Conservation (phyloP, 2,113 vertebrate genomes). For the Bombycilla garrulus region DNA sequence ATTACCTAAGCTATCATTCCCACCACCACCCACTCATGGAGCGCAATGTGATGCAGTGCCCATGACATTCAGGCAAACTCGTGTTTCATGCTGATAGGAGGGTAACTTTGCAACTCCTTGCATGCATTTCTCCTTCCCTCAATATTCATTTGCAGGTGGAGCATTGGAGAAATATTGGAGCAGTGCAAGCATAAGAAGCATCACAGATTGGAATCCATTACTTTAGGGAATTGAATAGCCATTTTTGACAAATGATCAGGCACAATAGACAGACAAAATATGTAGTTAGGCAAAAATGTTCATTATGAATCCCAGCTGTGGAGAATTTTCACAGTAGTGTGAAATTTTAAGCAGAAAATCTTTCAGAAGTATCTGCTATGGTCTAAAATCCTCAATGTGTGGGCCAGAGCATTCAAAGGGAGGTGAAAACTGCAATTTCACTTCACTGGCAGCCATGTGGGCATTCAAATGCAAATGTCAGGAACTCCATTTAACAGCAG, state of each 20-base stretch:
- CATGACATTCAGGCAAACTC: fast-evolving
- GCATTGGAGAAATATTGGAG: not conserved
- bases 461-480: not conserved
- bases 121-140: not conserved
- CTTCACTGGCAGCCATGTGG: fast-evolving
- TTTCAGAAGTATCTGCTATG: not conserved
- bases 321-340: not conserved
- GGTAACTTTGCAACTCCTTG: not conserved
- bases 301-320: not conserved
- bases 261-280: not conserved
- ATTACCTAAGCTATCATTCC: not conserved
- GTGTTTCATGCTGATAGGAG: fast-evolving
- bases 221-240: not conserved
- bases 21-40: fast-evolving
- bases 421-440: not conserved
- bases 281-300: not conserved
- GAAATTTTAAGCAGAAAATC: not conserved
- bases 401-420: not conserved
- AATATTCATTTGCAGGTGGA: not conserved
- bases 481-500: not conserved
- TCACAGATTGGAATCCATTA: not conserved
- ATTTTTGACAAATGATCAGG: not conserved
- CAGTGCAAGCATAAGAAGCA: not conserved
- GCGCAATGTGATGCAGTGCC: fast-evolving
- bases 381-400: not conserved